Conservation (phyloP, 2,888 invertebrate species). For the Mesorhabditis belari region DNA sequence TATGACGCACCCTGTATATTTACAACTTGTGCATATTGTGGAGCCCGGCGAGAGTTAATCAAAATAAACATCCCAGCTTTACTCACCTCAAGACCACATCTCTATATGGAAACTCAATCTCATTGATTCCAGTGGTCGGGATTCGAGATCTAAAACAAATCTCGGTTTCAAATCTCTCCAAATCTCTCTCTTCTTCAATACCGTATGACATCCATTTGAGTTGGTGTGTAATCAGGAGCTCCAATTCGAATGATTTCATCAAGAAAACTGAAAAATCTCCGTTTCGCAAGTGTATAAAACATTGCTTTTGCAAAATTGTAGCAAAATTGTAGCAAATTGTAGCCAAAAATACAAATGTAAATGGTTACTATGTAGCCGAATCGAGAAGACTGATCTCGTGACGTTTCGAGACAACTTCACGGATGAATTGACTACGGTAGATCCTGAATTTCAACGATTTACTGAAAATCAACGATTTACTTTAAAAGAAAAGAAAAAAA, state of each 20-base stretch:
- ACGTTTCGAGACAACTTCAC: conserved; percentile 93
- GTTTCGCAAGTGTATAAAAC: neutral
- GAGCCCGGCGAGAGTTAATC: too few species aligned
- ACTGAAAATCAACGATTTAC: too few species aligned
- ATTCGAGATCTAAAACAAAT: conserved; percentile 84
- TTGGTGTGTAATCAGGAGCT: conserved; percentile 87
- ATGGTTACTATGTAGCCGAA: conserved; percentile 95
- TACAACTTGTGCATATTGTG: too few species aligned
- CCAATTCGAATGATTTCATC: conserved; percentile 96
- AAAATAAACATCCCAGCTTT: too few species aligned
- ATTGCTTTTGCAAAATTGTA: neutral
- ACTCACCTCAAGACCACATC: conserved; percentile 95
- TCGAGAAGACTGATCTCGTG: conserved; percentile 98
- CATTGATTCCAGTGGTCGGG: conserved; percentile 98
- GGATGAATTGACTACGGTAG: conserved; percentile 89
- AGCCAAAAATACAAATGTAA: neutral
- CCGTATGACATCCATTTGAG: conserved; percentile 89
- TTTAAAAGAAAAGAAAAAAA: too few species aligned
- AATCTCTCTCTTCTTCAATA: neutral
- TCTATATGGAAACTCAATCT: conserved; percentile 98
- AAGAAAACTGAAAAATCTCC: conserved; percentile 74
- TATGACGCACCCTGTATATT: too few species aligned
- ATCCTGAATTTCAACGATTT: conserved; percentile 54
- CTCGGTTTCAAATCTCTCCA: too few species aligned
- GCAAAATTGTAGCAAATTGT: neutral